Evolutionary conservation across 2,797 vertebrate genomes (phyloP), one percentile per base, ranked within the genome.

Genomic region (Acanthornis magna): DNA sequence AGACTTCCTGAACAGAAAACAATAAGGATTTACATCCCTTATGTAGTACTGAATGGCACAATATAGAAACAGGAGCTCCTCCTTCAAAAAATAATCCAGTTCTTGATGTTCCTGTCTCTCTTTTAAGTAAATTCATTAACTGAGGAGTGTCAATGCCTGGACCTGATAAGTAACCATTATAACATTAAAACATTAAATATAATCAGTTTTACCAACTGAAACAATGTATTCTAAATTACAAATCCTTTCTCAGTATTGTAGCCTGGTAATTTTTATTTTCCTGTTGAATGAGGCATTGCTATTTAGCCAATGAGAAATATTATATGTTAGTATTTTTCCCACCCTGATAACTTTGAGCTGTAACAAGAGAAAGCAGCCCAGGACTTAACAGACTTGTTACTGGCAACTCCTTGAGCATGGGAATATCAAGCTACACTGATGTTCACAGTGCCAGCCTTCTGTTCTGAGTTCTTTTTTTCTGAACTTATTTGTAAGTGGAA

Each of bases 361-460:
- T 38, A 54, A n/a, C n/a, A 43, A 78, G 29, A 73, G 27, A 85
- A 92, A 83, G 30, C 5, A 36, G 16, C 4, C 3, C 9, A 72
- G 36, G 21, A 17, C 20, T 43, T 85, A 54, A 58, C 47, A 90
- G 42, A 66, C 23, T 19, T 91, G 19, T 17, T 86, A 48, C 48
- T 80, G 40, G 19, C 23, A 87, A 78, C 21, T 84, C 13, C 8
- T 9, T 91, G 42, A 48, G 54, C 2, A 1, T 94, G 55, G 63
- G 93, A 97, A 93, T 68, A 85, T 47, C 58, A 92, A 85, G 15
- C 36, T 92, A 71, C 73, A 81, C 53, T 58, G 63, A 86, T 61
- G 36, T 26, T 53, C 61, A 78, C 11, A 51, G 42, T 34, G 38
- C 43, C 48, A 71, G 6, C 20, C 53, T 73, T 76, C 58, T 17